Evolutionary conservation across 2,113 vertebrate species (phyloP), one percentile per base, ranked within the genome.

Genomic region (Paratilapia polleni): DNA sequence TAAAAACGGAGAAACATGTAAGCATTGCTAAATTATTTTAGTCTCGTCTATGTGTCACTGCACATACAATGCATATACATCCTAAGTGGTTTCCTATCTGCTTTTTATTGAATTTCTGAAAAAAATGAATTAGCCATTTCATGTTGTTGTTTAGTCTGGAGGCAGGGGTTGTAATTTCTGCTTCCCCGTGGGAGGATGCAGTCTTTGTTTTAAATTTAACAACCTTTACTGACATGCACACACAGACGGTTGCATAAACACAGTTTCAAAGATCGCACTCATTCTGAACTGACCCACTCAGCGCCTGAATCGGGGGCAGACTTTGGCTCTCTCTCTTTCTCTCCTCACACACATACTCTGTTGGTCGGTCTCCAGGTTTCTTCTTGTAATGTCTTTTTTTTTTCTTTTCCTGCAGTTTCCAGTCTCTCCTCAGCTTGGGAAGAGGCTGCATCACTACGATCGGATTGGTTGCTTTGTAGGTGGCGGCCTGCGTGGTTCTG

Each of bases 401-500:
- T 78, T 64, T 83, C 68, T 54, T 19, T 70, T 11, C 0, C 17
- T 17, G 41, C 74, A 59, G 43, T 58, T 64, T 68, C 47, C 77
- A n/a, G 4, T 59, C 68, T 82, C 68, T 68, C 38, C 43, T 84
- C 77, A 82, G 34, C 81, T 86, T 8, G 36, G 73, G 81, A 74
- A 54, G 63, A 70, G 70, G 76, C 78, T 82, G 84, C 86, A 24
- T 91, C 62, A 83, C 91, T 90, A 92, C 73, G 28, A 91, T 94
- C 85, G 87, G 85, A 94, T 92, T 93, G 91, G 94, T 86, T 86
- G 86, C 77, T 87, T 74, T 83, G 85, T 80, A 17, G 88, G 79
- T 84, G 76, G 85, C 56, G 34, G 78, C 20, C 28, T 61, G 83
- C 15, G 28, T 38, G 83, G 26, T 75, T 74, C 64, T 47, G 56